Percentiles rank a stretch among this genome's conserved stretches.
phyloP scores from a whole-genome alignment of 1,140 invertebrate species.

The Drosophila bifasciata region DNA sequence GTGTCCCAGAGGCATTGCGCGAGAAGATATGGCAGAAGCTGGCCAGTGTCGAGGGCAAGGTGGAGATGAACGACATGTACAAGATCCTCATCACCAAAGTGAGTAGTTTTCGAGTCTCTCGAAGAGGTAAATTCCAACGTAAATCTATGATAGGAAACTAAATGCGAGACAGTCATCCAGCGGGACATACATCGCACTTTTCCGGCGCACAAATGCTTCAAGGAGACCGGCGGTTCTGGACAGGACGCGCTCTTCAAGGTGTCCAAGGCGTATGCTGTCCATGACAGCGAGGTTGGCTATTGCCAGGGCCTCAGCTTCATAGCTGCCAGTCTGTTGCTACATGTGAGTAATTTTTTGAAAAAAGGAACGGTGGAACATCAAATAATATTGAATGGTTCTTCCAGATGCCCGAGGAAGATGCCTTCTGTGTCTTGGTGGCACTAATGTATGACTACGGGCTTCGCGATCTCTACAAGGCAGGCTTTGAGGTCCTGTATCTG shows the following conservation, averaged over 20 bases:
- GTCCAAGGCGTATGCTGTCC: slow-evolving; percentile 98
- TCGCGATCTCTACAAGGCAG: slow-evolving; percentile 97
- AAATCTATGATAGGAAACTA: slow-evolving; percentile 65
- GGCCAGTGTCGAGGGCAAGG: slow-evolving; percentile 92
- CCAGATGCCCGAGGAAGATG: slow-evolving; percentile 99
- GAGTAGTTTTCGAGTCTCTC: slow-evolving; percentile 41
- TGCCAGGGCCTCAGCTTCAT: slow-evolving; percentile 99
- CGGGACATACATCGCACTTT: slow-evolving; percentile 99
- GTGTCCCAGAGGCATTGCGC: slow-evolving; percentile 97
- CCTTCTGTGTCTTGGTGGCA: slow-evolving; percentile 97
- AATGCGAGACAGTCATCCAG: slow-evolving; percentile 95
- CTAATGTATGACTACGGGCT: slow-evolving; percentile 99
- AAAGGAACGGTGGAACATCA: neutral
- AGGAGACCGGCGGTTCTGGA: slow-evolving; percentile 92
- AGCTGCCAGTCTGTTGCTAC: slow-evolving; percentile 96
- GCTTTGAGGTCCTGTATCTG: slow-evolving; percentile 97
- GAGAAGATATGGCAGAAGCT: slow-evolving; percentile 99
- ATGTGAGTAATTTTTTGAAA: slow-evolving; percentile 88
- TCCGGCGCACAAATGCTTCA: slow-evolving; percentile 99
- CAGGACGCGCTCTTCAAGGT: slow-evolving; percentile 98
- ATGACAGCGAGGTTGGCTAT: slow-evolving; percentile 98
- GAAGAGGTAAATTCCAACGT: neutral
- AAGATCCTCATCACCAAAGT: slow-evolving; percentile 94
- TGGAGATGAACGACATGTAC: slow-evolving; percentile 95
- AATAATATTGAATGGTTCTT: too few species aligned